These are phyloP conservation scores for Corythoichthys haematopterus DNA, from an alignment of 2,113 vertebrate species.

Conservation along the genomic window DNA sequence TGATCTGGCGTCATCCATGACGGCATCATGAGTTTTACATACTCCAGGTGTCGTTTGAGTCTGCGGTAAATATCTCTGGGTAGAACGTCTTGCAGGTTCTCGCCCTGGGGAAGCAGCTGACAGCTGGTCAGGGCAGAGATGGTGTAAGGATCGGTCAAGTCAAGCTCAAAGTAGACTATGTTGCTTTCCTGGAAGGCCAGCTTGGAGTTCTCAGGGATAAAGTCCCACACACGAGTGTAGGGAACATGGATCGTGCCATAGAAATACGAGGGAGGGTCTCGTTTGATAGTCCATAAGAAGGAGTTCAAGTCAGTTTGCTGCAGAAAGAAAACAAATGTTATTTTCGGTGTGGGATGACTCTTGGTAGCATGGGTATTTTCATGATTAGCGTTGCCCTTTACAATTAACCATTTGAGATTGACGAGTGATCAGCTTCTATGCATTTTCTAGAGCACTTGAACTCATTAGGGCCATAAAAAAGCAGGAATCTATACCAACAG, in stretches of 20 bases:
- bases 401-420: not conserved
- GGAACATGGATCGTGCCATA: conserved; percentile 88
- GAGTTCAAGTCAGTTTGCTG: conserved; percentile 86
- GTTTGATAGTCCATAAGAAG: conserved; percentile 87
- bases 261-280: conserved; percentile 83
- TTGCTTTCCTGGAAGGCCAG: conserved; percentile 84
- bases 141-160: conserved; percentile 82
- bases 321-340: not conserved
- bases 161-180: conserved; percentile 83
- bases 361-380: not conserved
- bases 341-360: not conserved
- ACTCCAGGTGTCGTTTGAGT: conserved; percentile 83
- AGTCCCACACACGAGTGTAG: conserved; percentile 85
- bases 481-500: too few relatives aligned
- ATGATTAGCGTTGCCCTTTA: not conserved
- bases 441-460: too few relatives aligned
- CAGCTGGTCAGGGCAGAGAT: conserved; percentile 82
- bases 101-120: conserved; percentile 80
- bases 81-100: conserved; percentile 83
- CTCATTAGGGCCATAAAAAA: too few relatives aligned
- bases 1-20: conserved; percentile 89
- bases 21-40: conserved; percentile 85
- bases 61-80: conserved; percentile 78
- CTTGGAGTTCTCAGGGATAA: conserved; percentile 84
- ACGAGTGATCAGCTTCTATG: too few relatives aligned